These are phyloP conservation scores for Cryptosula pallasiana DNA, from an alignment of 2,888 invertebrate species.

Conservation along the genomic window DNA sequence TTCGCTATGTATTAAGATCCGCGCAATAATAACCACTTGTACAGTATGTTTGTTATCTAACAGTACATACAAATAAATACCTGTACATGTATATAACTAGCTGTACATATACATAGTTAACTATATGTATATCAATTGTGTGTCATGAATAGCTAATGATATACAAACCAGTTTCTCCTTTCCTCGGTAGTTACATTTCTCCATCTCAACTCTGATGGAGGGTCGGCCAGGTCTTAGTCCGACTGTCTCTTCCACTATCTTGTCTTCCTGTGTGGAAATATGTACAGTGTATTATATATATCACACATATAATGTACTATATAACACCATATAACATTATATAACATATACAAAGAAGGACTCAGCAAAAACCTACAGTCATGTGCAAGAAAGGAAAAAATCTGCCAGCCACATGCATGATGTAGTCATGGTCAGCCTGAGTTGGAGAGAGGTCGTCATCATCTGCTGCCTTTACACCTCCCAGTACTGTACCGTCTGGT, in stretches of 20 bases:
- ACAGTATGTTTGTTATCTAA: no score
- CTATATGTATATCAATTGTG: no score
- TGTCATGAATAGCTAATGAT: no score
- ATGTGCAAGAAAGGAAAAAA: neutral
- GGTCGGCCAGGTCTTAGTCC: slow-evolving; percentile 1
- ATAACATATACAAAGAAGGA: no score
- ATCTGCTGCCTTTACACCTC: neutral
- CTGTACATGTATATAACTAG: no score
- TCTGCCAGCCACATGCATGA: neutral
- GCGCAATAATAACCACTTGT: no score
- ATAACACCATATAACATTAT: no score
- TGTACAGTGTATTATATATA: no score
- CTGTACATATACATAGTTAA: no score
- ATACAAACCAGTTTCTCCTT: neutral
- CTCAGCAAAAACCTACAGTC: neutral
- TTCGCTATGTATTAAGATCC: no score
- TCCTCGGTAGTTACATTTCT: neutral
- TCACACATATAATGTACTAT: no score
- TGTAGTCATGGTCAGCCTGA: neutral
- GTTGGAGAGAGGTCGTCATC: neutral
- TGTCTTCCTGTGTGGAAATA: slow-evolving; percentile 14
- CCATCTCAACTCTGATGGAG: neutral
- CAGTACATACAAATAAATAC: no score
- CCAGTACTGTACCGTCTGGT: slow-evolving; percentile 1
- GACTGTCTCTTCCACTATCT: neutral